Conservation (phyloP, 1,140 invertebrate species). For the Drosophila littoralis region DNA sequence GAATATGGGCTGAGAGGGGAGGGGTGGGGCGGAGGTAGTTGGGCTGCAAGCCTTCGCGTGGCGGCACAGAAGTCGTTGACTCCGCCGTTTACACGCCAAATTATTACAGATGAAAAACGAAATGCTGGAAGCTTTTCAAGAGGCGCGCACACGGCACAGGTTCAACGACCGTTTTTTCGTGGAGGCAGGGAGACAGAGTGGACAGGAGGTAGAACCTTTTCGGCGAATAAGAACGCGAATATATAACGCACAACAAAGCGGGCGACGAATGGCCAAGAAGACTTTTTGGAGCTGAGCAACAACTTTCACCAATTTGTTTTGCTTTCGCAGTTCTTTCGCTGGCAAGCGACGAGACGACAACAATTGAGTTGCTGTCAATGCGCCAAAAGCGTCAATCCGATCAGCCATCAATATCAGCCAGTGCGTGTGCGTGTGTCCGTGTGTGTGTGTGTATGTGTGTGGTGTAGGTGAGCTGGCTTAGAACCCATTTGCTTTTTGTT, state of each 20-base stretch:
- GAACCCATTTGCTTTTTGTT: constrained; percentile 19
- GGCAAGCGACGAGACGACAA: constrained; percentile 62
- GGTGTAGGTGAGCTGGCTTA: constrained; percentile 28
- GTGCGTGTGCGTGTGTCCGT: neutral
- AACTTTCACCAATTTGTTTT: constrained; percentile 84
- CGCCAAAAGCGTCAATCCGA: constrained; percentile 48
- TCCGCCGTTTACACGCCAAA: constrained; percentile 76
- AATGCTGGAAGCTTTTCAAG: constrained; percentile 33
- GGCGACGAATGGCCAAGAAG: constrained; percentile 66
- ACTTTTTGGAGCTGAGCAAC: constrained; percentile 54
- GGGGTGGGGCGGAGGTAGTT: neutral
- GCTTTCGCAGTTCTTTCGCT: constrained; percentile 76
- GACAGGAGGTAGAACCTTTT: constrained; percentile 45
- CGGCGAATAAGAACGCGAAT: constrained; percentile 78
- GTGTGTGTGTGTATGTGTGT: constrained; percentile 6
- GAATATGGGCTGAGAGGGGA: neutral
- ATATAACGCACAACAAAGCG: constrained; percentile 70
- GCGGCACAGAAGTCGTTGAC: constrained; percentile 74
- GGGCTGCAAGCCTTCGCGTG: neutral
- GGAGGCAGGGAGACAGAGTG: neutral
- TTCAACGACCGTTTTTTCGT: constrained; percentile 77
- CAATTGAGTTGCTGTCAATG: constrained; percentile 68
- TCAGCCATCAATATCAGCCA: constrained; percentile 26
- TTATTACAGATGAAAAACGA: constrained; percentile 81
- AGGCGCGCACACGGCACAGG: constrained; percentile 37